Evolutionary conservation across 2,888 invertebrate genomes (phyloP), one percentile per base, ranked within the genome.

Genomic region (Zygothrica quintamaculata): DNA sequence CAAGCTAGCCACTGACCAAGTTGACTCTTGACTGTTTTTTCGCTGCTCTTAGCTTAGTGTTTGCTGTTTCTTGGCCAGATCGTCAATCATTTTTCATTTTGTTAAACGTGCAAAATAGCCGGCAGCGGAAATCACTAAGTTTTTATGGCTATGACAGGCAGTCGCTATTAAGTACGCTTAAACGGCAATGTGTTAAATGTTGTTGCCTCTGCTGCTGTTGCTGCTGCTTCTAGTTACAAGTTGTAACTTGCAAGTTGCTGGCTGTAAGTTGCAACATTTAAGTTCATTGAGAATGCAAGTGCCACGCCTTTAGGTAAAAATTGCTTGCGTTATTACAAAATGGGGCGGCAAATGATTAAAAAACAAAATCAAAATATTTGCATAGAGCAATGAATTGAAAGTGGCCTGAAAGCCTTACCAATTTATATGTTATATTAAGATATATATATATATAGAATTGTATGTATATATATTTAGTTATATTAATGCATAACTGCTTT

Each of bases 11-110:
- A n/a, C n/a, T n/a, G n/a, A n/a, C n/a, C n/a, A n/a, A n/a, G n/a
- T n/a, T n/a, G n/a, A n/a, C n/a, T n/a, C n/a, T n/a, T n/a, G n/a
- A n/a, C n/a, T n/a, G n/a, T n/a, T n/a, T n/a, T n/a, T n/a, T n/a
- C n/a, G 2, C 18, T 22, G 18, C 18, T 22, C 18, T 22, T n/a
- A n/a, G 12, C 34, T 26, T 40, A 16, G 39, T 48, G 22, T 13
- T 31, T 3, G 34, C 16, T 12, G 7, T 8, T 4, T 12, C 16
- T 36, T 5, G 18, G 11, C 42, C 26, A 2, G 8, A 47, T 65
- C 67, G 77, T 77, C 77, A 80, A 77, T 77, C 81, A 77, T 77
- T 74, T 77, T 77, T 5, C 77, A 74, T 81, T 81, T 78, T 75
- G 53, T 67, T 74, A 77, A 78, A 81, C 78, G 77, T 77, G 77